These are phyloP conservation scores for Polymixis flavicincta DNA, from an alignment of 2,888 invertebrate species.

Conservation along the genomic window DNA sequence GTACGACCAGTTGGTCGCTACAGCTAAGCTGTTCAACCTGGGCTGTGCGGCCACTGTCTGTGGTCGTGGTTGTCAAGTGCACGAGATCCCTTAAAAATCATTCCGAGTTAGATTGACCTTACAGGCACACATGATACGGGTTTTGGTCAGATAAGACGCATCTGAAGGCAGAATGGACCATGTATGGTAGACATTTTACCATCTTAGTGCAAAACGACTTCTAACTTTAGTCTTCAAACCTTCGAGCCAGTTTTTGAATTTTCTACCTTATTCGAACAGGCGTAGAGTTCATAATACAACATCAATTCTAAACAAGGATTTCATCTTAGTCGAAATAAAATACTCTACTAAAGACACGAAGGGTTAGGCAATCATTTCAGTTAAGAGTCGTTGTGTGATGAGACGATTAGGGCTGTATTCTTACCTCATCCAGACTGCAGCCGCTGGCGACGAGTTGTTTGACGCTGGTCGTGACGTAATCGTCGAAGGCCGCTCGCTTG, in stretches of 20 bases:
- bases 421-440: slow-evolving; percentile 86
- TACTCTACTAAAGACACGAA: neutral
- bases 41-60: neutral
- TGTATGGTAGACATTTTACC: slow-evolving; percentile 3
- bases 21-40: neutral
- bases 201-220: neutral
- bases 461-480: slow-evolving; percentile 87
- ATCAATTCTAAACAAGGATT: neutral
- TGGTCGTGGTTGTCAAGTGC: neutral
- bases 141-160: neutral
- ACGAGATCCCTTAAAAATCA: neutral
- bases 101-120: neutral
- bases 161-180: neutral
- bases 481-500: slow-evolving; percentile 88
- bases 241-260: neutral
- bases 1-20: neutral
- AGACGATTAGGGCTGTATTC: slow-evolving; percentile 52
- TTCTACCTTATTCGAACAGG: neutral
- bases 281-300: neutral
- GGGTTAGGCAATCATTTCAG: neutral
- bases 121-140: neutral
- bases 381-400: neutral
- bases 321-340: no score
- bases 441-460: slow-evolving; percentile 89
- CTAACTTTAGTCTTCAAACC: neutral